Evolutionary conservation across 2,888 invertebrate genomes (phyloP).

Genomic region (Agrotis clavis): DNA sequence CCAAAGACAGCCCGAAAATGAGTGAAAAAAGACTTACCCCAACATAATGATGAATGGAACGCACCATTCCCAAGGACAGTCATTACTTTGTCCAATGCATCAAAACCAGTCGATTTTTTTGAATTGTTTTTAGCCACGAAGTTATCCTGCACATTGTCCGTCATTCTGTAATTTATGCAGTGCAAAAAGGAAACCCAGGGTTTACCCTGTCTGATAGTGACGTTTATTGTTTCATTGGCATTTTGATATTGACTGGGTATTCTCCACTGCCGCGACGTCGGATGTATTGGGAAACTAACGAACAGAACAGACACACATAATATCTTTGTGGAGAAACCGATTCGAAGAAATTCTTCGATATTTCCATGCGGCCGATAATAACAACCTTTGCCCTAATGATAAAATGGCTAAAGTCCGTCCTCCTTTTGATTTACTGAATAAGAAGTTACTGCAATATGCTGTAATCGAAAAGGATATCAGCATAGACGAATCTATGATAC

Average conservation of each 20-base stretch:
- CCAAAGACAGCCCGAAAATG: not conserved
- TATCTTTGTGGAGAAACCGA: not conserved
- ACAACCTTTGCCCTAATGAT: not conserved
- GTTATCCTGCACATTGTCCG: no score
- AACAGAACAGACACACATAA: conserved; percentile 7
- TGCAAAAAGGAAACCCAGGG: not conserved
- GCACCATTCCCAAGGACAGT: not conserved
- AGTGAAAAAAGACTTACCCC: not conserved
- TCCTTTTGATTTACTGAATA: conserved; percentile 47
- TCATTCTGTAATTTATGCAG: no score
- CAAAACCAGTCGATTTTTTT: no score
- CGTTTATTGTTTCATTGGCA: conserved; percentile 52
- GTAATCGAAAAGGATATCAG: conserved; percentile 22
- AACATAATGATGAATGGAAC: not conserved
- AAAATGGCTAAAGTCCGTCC: conserved; percentile 60
- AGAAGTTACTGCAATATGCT: conserved; percentile 22
- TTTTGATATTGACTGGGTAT: conserved; percentile 69
- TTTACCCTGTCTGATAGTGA: conserved; percentile 8
- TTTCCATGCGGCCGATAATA: conserved; percentile 2
- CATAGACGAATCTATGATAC: conserved; percentile 71
- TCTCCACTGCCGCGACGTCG: conserved; percentile 58
- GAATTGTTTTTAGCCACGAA: no score
- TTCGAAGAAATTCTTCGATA: conserved; percentile 6
- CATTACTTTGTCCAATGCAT: no score
- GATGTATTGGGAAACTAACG: conserved; percentile 63